Base-by-base conservation (phyloP, 2,797 vertebrate genomes). In the Limosa lapponica region DNA sequence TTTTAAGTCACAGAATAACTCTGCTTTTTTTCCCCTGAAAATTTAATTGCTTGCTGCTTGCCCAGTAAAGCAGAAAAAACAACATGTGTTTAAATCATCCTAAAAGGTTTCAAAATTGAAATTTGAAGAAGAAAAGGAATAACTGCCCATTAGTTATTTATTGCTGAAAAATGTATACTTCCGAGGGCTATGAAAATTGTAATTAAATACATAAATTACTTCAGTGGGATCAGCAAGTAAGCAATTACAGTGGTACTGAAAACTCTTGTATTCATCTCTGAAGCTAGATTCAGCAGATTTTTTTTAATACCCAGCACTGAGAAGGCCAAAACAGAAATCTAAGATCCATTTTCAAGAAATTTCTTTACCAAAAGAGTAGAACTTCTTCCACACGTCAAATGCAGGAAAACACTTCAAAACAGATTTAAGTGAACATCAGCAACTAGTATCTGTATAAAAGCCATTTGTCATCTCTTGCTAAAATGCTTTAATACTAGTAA, bases 61-160 rank as follows among this genome's bases (percentile, higher is more conserved):
- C 27, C 46, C 17, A 73, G 48, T 72, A 66, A 91, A 88, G 25
- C 11, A 59, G 41, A 34, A 78, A 81, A 79, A 69, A 16, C 10
- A 65, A 5, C 8, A 25, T 43, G 17, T 14, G 62, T 55, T 82
- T 39, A 85, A 70, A 59, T 80, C 6, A 70, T 58, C 18, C 36
- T 85, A 41, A 52, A 78, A 46, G 25, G 20, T 71, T 93, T 85
- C 16, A 91, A 73, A 89, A 59, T 4, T 44, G 18, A 94, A 74
- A 30, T 64, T 28, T 65, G 57, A 70, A 55, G 28, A 73, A 75
- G 23, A 87, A 89, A 75, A 87, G 32, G 6, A 87, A 4, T 75
- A 87, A 91, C 66, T 91, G 15, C 24, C 90, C 30, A n/a, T 80
- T 54, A 78, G n/a, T 72, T 93, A 61, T 16, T 79, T 94, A 87